These are phyloP conservation scores for Vanessa atalanta DNA, from an alignment of 1,140 invertebrate species.

Conservation along the genomic window DNA sequence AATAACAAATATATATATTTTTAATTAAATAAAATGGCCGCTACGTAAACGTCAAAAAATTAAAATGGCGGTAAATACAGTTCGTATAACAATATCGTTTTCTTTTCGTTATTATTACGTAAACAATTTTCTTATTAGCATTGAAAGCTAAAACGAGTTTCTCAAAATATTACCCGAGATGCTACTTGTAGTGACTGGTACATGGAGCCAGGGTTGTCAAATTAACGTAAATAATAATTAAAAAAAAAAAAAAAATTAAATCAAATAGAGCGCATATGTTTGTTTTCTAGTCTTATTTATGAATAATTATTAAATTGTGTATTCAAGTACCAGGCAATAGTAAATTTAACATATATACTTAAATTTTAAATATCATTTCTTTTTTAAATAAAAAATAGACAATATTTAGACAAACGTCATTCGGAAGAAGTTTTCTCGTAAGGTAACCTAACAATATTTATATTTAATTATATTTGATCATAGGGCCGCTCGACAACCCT, in stretches of 20 bases:
- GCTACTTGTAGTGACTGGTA: conserved; percentile 2
- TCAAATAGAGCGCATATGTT: too few relatives aligned
- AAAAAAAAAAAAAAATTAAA: too few relatives aligned
- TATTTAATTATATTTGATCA: too few relatives aligned
- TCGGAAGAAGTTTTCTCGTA: too few relatives aligned
- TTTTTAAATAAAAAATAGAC: too few relatives aligned
- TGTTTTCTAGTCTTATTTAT: too few relatives aligned
- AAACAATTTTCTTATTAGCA: conserved; percentile 8
- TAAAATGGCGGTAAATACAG: not conserved
- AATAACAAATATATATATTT: too few relatives aligned
- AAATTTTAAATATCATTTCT: not conserved
- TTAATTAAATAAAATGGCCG: not conserved
- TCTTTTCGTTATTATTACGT: not conserved
- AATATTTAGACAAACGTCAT: too few relatives aligned
- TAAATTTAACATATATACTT: not conserved
- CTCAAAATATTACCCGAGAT: conserved; percentile 12
- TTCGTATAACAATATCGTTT: not conserved
- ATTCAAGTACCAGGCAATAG: not conserved
- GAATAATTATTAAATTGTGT: too few relatives aligned
- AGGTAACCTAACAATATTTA: too few relatives aligned
- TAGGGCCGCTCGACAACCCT: not conserved
- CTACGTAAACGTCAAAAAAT: not conserved
- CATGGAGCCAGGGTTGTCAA: not conserved
- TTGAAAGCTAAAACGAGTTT: conserved; percentile 3
- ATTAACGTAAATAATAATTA: too few relatives aligned